phyloP scores from a whole-genome alignment of 2,113 vertebrate species.

The Noturus placidus region DNA sequence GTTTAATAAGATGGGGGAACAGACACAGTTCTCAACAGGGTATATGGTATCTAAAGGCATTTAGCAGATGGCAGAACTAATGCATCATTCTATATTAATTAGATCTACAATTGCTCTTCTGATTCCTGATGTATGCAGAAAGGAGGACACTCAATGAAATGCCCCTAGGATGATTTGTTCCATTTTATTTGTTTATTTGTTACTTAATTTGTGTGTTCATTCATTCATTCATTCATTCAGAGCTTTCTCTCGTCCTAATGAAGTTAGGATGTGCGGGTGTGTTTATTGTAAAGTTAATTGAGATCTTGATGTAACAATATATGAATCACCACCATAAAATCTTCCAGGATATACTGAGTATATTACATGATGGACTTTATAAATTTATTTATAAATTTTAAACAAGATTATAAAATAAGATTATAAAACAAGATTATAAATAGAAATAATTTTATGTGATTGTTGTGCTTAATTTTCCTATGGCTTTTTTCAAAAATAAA shows the following conservation, averaged over 20 bases:
- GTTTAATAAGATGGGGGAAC: constrained; percentile 12
- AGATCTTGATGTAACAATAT: neutral
- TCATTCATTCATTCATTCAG: neutral
- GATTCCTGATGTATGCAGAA: constrained; percentile 3
- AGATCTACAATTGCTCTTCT: constrained; percentile 1
- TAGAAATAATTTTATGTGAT: neutral
- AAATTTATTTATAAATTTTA: neutral
- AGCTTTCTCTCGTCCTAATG: neutral
- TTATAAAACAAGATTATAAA: neutral
- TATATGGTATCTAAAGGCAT: constrained; percentile 18
- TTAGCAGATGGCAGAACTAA: constrained; percentile 23
- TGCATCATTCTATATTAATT: constrained; percentile 5
- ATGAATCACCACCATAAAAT: neutral
- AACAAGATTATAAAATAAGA: neutral
- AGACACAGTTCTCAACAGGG: constrained; percentile 9
- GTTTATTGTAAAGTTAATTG: neutral
- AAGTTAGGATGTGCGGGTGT: neutral
- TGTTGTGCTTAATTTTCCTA: too few species aligned
- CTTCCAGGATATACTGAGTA: neutral
- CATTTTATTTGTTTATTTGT: neutral
- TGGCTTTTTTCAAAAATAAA: too few species aligned
- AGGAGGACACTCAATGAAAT: neutral
- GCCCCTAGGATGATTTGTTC: neutral
- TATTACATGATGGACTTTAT: neutral
- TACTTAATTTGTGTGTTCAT: neutral